Percentiles rank a stretch among this genome's conserved stretches.
phyloP scores from a whole-genome alignment of 2,888 invertebrate species.

The Pristionchus japonicus region DNA sequence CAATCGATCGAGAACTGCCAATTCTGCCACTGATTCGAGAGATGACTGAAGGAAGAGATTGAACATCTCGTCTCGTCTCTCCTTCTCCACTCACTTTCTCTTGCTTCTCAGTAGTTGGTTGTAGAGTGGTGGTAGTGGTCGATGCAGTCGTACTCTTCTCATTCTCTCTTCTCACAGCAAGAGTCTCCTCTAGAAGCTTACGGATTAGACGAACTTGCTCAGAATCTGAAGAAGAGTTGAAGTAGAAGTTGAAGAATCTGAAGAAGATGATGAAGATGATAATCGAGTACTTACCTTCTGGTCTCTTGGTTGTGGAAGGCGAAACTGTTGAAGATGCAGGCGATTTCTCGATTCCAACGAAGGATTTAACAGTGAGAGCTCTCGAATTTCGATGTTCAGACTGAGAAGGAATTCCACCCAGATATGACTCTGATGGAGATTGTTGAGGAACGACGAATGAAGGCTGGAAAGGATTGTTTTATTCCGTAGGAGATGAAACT shows the following conservation, averaged over 20 bases:
- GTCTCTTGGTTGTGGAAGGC: not conserved
- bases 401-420: not conserved
- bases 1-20: not conserved
- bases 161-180: not conserved
- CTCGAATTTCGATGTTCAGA: not conserved
- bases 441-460: not conserved
- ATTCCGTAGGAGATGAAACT: not conserved
- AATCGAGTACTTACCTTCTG: not conserved
- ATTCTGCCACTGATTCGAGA: not conserved
- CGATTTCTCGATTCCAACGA: not conserved
- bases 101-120: not conserved
- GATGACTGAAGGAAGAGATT: not conserved
- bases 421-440: not conserved
- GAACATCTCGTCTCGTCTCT: not conserved
- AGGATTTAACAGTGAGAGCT: constrained; percentile 17
- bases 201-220: constrained; percentile 27
- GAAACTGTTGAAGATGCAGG: not conserved
- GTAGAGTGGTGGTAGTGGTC: not conserved
- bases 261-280: no score
- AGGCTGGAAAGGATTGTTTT: not conserved
- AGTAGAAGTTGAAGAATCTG: no score
- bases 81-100: not conserved
- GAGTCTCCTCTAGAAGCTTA: constrained; percentile 8
- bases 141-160: not conserved
- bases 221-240: not conserved